phyloP scores from a whole-genome alignment of 1,140 invertebrate genomes.

The Megalopta genalis region DNA sequence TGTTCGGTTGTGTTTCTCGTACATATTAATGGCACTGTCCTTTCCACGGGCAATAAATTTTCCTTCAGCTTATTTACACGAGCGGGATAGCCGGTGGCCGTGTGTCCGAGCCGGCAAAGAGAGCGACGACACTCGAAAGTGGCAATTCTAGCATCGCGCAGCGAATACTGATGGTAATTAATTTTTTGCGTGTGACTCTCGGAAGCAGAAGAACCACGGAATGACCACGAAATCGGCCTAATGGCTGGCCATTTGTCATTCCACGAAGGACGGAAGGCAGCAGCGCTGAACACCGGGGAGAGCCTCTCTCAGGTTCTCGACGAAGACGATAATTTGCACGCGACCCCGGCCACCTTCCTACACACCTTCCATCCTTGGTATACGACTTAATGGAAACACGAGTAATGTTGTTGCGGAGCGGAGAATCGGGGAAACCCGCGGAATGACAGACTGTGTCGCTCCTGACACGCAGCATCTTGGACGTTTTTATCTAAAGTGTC shows the following conservation, averaged over 20 bases:
- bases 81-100: neutral
- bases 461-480: neutral
- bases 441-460: constrained; percentile 5
- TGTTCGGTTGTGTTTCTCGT: neutral
- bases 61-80: neutral
- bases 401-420: constrained; percentile 8
- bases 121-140: constrained; percentile 14
- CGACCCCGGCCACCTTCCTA: constrained; percentile 37
- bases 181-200: constrained; percentile 68
- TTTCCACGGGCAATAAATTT: constrained; percentile 25
- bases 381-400: constrained; percentile 55
- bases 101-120: neutral
- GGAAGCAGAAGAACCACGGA: constrained; percentile 55
- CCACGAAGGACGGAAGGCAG: constrained; percentile 42
- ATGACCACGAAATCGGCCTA: constrained; percentile 73
- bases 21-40: constrained; percentile 2
- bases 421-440: neutral
- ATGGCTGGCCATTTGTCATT: constrained; percentile 73
- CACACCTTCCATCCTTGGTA: neutral
- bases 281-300: constrained; percentile 29
- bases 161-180: constrained; percentile 67
- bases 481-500: constrained; percentile 11
- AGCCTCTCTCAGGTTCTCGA: constrained; percentile 19
- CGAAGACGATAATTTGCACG: constrained; percentile 62
- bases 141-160: constrained; percentile 57